These are phyloP conservation scores for Spea bombifrons DNA, from an alignment of 2,113 vertebrate genomes.

Conservation along the genomic window DNA sequence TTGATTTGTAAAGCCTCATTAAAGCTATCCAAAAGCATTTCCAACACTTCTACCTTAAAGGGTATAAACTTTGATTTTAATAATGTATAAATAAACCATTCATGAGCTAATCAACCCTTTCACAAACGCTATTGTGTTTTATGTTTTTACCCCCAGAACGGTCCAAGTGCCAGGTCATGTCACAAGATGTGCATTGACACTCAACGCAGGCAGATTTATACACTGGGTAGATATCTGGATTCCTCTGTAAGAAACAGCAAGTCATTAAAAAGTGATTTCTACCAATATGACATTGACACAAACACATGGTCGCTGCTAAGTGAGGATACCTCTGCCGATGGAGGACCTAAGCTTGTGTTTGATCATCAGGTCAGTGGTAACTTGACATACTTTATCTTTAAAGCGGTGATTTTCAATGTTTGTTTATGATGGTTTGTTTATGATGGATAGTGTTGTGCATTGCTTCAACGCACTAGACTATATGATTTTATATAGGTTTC, in stretches of 20 bases:
- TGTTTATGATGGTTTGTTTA: background rate
- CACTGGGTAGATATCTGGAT: slow-evolving; percentile 92
- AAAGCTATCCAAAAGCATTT: too few species aligned
- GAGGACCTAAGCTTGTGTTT: slow-evolving; percentile 94
- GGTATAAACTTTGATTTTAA: too few species aligned
- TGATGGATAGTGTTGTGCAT: too few species aligned
- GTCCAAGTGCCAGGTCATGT: slow-evolving; percentile 94
- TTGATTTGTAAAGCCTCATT: too few species aligned
- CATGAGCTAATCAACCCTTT: too few species aligned
- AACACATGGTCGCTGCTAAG: slow-evolving; percentile 94
- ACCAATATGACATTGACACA: slow-evolving; percentile 92
- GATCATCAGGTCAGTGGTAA: slow-evolving; percentile 87
- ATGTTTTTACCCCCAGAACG: slow-evolving; percentile 68
- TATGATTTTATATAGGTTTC: too few species aligned
- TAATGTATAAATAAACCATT: too few species aligned
- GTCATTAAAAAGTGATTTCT: slow-evolving; percentile 96
- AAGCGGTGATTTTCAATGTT: background rate
- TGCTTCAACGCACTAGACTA: too few species aligned
- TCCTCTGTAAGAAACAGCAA: slow-evolving; percentile 98
- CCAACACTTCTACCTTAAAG: too few species aligned
- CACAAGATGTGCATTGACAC: slow-evolving; percentile 99
- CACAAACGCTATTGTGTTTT: background rate
- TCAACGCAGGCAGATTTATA: slow-evolving; percentile 93
- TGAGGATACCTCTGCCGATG: slow-evolving; percentile 91
- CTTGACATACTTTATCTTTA: background rate